Percentiles rank a stretch among this genome's conserved stretches.
Evolutionary conservation across 2,113 vertebrate species (phyloP).

Genomic region (Piprites chloris): DNA sequence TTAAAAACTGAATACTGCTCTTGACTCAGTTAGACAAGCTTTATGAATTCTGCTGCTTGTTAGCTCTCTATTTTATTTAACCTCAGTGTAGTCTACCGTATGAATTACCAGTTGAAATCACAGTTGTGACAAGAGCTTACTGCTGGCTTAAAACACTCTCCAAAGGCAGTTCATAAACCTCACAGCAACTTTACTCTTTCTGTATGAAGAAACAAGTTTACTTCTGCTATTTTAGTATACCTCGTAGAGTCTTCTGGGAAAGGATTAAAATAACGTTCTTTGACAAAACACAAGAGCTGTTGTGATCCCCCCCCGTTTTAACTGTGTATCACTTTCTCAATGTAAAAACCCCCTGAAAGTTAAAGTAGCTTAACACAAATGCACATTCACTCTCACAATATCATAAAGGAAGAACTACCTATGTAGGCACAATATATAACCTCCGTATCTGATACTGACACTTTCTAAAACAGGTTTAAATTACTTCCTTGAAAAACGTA

Average conservation of each 20-base stretch:
- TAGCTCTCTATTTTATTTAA: background rate
- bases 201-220: background rate
- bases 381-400: background rate
- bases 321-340: background rate
- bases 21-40: background rate
- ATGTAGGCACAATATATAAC: background rate
- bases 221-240: background rate
- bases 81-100: background rate
- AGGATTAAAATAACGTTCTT: background rate
- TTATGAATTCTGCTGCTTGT: background rate
- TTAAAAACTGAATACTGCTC: background rate
- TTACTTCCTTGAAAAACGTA: background rate
- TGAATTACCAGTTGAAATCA: background rate
- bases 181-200: background rate
- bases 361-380: background rate
- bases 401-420: background rate
- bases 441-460: background rate
- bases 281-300: background rate
- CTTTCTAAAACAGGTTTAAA: background rate
- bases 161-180: background rate
- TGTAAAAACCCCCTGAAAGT: background rate
- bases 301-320: background rate
- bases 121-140: background rate
- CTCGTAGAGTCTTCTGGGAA: background rate
- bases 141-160: background rate